Evolutionary conservation across 2,113 vertebrate genomes (phyloP).

Genomic region (Malurus cyaneus): DNA sequence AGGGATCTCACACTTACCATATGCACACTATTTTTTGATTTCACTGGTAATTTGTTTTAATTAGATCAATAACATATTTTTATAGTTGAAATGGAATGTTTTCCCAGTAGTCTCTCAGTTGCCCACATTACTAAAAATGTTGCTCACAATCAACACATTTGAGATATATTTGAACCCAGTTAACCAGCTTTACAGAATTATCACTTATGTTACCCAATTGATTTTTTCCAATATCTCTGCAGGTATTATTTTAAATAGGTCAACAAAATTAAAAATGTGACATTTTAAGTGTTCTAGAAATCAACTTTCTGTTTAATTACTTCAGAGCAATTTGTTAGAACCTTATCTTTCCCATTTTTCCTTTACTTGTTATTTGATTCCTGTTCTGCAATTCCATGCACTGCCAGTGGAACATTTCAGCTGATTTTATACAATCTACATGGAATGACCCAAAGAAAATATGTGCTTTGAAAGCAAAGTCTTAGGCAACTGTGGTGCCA

Average conservation of each 20-base stretch:
- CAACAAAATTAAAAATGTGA: background rate
- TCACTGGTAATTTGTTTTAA: background rate
- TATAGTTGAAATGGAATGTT: background rate
- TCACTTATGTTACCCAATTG: background rate
- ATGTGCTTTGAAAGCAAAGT: background rate
- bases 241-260: background rate
- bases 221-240: background rate
- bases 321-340: background rate
- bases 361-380: background rate
- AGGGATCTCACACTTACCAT: background rate
- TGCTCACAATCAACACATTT: background rate
- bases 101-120: background rate
- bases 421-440: background rate
- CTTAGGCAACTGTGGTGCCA: background rate
- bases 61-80: background rate
- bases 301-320: background rate
- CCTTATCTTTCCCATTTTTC: background rate
- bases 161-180: background rate
- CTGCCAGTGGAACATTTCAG: background rate
- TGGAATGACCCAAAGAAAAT: background rate
- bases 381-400: background rate
- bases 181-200: background rate
- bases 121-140: background rate
- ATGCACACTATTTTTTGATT: background rate
- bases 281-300: background rate